Conservation (phyloP, 2,113 vertebrate genomes). For the Lophotis ruficrista region DNA sequence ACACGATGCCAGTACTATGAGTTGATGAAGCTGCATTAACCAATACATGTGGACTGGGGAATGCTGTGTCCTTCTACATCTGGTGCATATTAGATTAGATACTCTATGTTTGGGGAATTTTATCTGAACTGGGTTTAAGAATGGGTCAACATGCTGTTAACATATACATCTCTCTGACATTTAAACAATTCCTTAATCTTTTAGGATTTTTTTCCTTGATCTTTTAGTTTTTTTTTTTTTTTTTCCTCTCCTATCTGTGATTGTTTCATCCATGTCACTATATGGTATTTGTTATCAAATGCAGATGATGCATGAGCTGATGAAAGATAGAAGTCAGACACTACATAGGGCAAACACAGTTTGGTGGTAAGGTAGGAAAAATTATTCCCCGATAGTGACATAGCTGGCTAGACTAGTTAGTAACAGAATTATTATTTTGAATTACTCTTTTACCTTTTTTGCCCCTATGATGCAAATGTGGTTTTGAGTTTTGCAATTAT, state of each 20-base stretch:
- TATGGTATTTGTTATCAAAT: not conserved
- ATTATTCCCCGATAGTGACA: not conserved
- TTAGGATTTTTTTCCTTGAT: not conserved
- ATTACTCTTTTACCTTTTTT: not conserved
- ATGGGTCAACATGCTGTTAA: not conserved
- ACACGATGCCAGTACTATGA: not conserved
- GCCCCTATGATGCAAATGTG: not conserved
- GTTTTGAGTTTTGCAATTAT: not conserved
- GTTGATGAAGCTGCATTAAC: not conserved
- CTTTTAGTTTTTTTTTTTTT: not conserved
- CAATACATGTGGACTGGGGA: not conserved
- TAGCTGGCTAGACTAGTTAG: not conserved
- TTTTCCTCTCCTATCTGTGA: not conserved
- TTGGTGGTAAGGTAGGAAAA: not conserved
- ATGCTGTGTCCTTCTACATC: not conserved
- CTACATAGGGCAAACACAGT: not conserved
- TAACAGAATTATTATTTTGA: not conserved
- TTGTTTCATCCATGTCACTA: not conserved
- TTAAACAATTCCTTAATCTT: conserved; percentile 8
- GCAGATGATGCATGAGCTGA: not conserved
- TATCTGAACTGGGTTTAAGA: conserved; percentile 7
- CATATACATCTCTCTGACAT: not conserved
- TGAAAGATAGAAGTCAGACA: not conserved
- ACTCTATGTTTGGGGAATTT: not conserved
- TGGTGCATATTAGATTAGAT: not conserved